These are phyloP conservation scores for Latrodectus hesperus DNA, from an alignment of 2,888 invertebrate genomes.

Conservation along the genomic window DNA sequence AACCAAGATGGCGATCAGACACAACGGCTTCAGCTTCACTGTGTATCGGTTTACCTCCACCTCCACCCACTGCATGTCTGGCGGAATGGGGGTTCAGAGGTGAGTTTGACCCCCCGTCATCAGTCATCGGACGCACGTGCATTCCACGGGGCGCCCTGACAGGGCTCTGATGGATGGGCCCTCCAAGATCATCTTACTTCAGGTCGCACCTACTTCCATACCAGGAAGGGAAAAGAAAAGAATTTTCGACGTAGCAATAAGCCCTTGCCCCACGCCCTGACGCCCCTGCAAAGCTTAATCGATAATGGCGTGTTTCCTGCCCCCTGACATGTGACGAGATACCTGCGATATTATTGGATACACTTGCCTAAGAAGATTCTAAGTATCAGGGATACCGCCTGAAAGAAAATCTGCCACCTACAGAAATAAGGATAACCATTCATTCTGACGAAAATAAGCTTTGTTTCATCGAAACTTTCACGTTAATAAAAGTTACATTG, in stretches of 20 bases:
- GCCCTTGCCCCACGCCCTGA: conserved; percentile 1
- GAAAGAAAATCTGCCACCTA: no score
- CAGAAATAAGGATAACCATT: no score
- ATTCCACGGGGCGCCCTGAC: conserved; percentile 57
- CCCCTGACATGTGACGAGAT: background rate
- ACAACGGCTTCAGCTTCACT: conserved; percentile 31
- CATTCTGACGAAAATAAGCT: no score
- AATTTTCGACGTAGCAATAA: background rate
- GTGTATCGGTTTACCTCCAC: conserved; percentile 47
- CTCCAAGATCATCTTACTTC: conserved; percentile 50
- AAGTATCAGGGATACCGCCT: no score
- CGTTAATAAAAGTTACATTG: no score
- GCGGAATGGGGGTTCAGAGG: conserved; percentile 56
- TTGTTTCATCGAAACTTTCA: no score
- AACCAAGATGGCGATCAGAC: conserved; percentile 58
- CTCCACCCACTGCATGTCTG: conserved; percentile 32
- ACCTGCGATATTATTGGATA: background rate
- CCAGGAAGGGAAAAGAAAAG: conserved; percentile 1
- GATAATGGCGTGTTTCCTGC: conserved; percentile 4
- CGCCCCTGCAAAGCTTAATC: conserved; percentile 17
- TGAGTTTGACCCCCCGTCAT: conserved; percentile 66
- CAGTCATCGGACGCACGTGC: conserved; percentile 68
- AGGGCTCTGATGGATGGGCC: conserved; percentile 64
- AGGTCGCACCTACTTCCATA: conserved; percentile 1
- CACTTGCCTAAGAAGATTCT: background rate